Conservation (phyloP, 2,888 invertebrate genomes). For the Chrysolina americana region DNA sequence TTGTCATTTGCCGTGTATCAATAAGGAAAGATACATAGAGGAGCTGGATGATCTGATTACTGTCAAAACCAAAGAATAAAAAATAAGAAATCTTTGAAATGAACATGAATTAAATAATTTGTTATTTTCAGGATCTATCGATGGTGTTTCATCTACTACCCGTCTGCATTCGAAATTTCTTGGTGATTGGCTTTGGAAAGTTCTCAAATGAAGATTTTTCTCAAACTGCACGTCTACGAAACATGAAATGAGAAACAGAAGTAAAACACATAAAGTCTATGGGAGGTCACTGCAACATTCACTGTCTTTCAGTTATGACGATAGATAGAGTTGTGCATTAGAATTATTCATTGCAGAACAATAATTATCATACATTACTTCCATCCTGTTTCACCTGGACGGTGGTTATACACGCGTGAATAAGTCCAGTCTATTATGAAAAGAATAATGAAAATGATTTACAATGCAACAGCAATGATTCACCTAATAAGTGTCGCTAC, state of each 20-base stretch:
- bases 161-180: too few relatives aligned
- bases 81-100: too few relatives aligned
- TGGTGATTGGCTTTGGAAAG: too few relatives aligned
- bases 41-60: too few relatives aligned
- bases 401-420: conserved; percentile 43
- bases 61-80: too few relatives aligned
- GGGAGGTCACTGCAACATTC: not conserved
- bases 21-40: too few relatives aligned
- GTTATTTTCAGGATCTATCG: too few relatives aligned
- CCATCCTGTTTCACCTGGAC: conserved; percentile 41
- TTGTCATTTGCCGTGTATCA: too few relatives aligned
- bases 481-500: conserved; percentile 30
- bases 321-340: not conserved
- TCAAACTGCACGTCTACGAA: not conserved
- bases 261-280: not conserved
- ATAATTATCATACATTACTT: conserved; percentile 35
- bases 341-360: conserved; percentile 12
- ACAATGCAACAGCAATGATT: conserved; percentile 36
- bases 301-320: conserved; percentile 4
- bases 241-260: not conserved
- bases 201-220: too few relatives aligned
- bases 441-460: conserved; percentile 27
- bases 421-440: conserved; percentile 30
- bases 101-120: too few relatives aligned
- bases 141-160: too few relatives aligned